These are phyloP conservation scores for Lophius americanus DNA, from an alignment of 2,797 vertebrate species.

Conservation along the genomic window DNA sequence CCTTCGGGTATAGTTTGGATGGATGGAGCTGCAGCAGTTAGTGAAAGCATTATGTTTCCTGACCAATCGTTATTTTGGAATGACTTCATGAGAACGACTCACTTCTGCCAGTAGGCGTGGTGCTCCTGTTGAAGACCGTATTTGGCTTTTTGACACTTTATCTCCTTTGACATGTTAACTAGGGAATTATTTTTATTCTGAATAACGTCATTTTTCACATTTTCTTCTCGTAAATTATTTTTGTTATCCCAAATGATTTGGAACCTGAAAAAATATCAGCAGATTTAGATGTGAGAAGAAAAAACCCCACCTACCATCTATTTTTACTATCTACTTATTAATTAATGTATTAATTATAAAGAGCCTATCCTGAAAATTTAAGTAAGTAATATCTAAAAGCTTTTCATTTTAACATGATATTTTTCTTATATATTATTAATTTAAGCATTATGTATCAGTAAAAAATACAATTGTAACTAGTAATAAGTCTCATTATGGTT, in stretches of 20 bases:
- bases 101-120: constrained; percentile 40
- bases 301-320: too few relatives aligned
- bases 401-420: not conserved
- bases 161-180: not conserved
- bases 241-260: not conserved
- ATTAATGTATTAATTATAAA: too few relatives aligned
- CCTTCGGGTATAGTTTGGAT: constrained; percentile 3
- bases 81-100: constrained; percentile 34
- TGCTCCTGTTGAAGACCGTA: constrained; percentile 7
- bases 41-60: constrained; percentile 29
- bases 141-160: constrained; percentile 8
- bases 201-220: too few relatives aligned
- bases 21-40: too few relatives aligned
- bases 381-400: not conserved
- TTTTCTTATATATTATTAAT: not conserved
- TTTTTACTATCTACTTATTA: too few relatives aligned
- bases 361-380: too few relatives aligned
- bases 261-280: not conserved
- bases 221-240: not conserved
- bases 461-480: not conserved
- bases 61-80: constrained; percentile 60
- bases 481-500: not conserved
- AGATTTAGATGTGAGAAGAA: not conserved
- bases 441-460: too few relatives aligned
- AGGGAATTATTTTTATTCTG: not conserved